phyloP scores from a whole-genome alignment of 2,797 vertebrate genomes.

The Etheostoma perlongum region DNA sequence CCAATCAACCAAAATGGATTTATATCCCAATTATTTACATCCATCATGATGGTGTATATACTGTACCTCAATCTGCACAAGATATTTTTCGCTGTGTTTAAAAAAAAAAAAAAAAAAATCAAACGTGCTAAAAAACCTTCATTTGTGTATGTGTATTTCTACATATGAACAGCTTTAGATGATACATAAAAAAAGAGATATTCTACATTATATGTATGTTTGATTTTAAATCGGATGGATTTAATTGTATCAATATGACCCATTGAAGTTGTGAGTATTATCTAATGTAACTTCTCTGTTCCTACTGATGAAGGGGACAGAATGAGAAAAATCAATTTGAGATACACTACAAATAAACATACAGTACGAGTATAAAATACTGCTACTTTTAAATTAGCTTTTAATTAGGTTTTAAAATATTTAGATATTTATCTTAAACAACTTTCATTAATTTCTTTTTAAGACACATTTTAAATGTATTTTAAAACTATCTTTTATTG shows the following conservation, averaged over 20 bases:
- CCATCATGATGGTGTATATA: constrained; percentile 76
- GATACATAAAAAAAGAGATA: background rate
- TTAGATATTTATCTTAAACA: background rate
- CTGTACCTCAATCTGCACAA: constrained; percentile 65
- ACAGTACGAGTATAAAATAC: constrained; percentile 1
- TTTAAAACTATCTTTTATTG: background rate
- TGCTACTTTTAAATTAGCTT: background rate
- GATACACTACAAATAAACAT: constrained; percentile 3
- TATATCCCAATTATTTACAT: constrained; percentile 63
- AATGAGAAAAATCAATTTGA: constrained; percentile 19
- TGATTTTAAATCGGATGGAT: constrained; percentile 5
- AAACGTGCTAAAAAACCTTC: constrained; percentile 20
- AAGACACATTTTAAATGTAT: background rate
- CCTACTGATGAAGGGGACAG: constrained; percentile 32
- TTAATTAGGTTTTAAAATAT: background rate
- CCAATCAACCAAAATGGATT: constrained; percentile 27
- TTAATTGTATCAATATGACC: background rate
- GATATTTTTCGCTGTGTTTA: constrained; percentile 42
- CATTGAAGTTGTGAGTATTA: background rate
- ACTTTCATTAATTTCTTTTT: background rate
- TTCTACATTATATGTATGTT: constrained; percentile 3
- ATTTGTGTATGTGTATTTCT: constrained; percentile 10
- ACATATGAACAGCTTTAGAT: constrained; percentile 11
- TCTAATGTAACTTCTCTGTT: background rate
- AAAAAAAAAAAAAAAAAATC: constrained; percentile 48